Evolutionary conservation across 2,888 invertebrate genomes (phyloP), one percentile per base, ranked within the genome.

Genomic region (Ecliptopera silaceata): DNA sequence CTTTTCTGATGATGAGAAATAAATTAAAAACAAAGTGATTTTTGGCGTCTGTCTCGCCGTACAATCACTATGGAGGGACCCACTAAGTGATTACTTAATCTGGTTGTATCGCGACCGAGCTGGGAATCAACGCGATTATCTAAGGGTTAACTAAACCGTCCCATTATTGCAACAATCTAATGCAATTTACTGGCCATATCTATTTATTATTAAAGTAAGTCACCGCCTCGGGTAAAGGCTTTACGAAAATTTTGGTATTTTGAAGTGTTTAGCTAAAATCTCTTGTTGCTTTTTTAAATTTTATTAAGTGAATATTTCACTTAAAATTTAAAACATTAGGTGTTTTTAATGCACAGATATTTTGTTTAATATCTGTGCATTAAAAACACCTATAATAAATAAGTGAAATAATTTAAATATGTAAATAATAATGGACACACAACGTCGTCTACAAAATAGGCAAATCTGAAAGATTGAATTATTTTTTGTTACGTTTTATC

Each of bases 61-160:
- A 48, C 66, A 75, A 71, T 71, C 72, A 71, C 67, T 68, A 72
- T 46, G 67, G 69, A 70, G 68, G 59, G 69, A 39, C 72, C 69
- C 81, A 75, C 80, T 88, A 88, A 88, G 86, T 87, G 84, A 88
- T 88, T 87, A 84, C 82, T 79, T 80, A 77, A 83, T 81, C 80
- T 77, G 71, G 72, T 74, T 77, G 71, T 72, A 74, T 77, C 77
- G 77, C 70, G 71, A 71, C 77, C 75, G 71, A 70, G 73, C 70
- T 53, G 68, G 75, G 86, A 87, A 87, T 86, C 87, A 84, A 78
- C 80, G 79, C 85, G 82, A 87, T 87, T 87, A 87, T 80, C 82
- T 76, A 74, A 78, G 82, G 82, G 82, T 80, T 80, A 80, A 78
- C 71, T 78, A 76, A 79, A 79, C 78, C 75, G 71, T 73, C 56